phyloP scores from a whole-genome alignment of 2,113 vertebrate genomes.

The Nothobranchius kuhntae region DNA sequence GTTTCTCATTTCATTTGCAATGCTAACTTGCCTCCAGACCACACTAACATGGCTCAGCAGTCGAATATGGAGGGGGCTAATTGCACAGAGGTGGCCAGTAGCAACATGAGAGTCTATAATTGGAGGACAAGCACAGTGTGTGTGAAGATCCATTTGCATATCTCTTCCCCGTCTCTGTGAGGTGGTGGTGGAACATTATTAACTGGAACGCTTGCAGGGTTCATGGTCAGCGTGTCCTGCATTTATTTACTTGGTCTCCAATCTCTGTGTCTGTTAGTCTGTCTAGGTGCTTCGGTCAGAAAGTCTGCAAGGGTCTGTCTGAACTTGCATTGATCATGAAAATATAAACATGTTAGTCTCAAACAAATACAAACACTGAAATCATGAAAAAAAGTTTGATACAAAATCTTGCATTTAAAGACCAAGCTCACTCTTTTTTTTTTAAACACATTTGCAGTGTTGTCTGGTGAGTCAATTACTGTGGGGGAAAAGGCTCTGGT shows the following conservation, averaged over 20 bases:
- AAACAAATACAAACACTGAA: no score
- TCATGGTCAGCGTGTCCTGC: conserved; percentile 21
- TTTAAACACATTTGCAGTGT: no score
- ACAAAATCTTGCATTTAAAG: no score
- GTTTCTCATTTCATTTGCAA: conserved; percentile 67
- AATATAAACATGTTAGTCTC: not conserved
- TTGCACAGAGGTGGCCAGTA: conserved; percentile 69
- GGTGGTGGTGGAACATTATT: conserved; percentile 60
- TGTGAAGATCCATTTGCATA: conserved; percentile 62
- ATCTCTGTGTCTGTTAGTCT: conserved; percentile 10
- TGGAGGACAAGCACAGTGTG: conserved; percentile 54
- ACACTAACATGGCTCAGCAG: conserved; percentile 52
- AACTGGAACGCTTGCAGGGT: conserved; percentile 53
- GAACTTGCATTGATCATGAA: not conserved
- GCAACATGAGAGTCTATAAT: conserved; percentile 71
- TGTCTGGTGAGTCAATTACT: no score
- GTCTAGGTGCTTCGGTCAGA: conserved; percentile 1
- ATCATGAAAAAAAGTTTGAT: no score
- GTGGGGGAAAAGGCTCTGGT: no score
- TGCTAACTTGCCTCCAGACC: conserved; percentile 62
- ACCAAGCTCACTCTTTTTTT: no score
- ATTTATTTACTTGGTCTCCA: conserved; percentile 16
- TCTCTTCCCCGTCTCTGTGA: conserved; percentile 61
- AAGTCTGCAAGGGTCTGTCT: not conserved
- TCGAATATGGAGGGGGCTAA: conserved; percentile 63